Conservation (phyloP, 2,113 vertebrate genomes). For the Austrofundulus limnaeus region DNA sequence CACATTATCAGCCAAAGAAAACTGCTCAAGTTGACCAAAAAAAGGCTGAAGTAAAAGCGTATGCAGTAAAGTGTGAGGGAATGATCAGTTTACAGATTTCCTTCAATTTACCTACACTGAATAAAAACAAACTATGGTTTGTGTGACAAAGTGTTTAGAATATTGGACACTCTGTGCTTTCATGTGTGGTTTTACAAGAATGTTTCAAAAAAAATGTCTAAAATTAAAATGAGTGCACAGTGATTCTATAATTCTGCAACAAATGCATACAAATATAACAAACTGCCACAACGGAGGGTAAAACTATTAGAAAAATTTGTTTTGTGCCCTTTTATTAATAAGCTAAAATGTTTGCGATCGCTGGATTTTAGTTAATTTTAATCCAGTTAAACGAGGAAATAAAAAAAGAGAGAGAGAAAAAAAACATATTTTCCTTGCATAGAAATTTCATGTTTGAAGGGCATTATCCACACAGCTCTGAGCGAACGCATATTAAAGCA, state of each 20-base stretch:
- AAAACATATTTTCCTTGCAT: slow-evolving; percentile 28
- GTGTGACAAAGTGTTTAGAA: no score
- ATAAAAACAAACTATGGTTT: no score
- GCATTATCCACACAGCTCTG: slow-evolving; percentile 53
- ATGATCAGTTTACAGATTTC: background rate
- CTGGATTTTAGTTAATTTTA: slow-evolving; percentile 8
- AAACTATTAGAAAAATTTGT: background rate
- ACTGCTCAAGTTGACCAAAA: background rate
- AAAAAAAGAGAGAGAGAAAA: slow-evolving; percentile 12
- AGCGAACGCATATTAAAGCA: slow-evolving; percentile 54
- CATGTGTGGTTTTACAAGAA: no score
- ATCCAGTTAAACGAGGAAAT: slow-evolving; percentile 32
- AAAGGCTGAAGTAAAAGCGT: background rate
- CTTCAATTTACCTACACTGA: no score
- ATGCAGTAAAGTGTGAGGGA: background rate
- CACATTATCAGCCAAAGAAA: slow-evolving; percentile 13
- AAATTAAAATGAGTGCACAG: no score
- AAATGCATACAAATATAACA: background rate
- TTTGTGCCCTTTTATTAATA: slow-evolving; percentile 10
- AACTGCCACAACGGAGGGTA: background rate
- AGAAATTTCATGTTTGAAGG: slow-evolving; percentile 48
- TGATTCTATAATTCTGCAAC: no score
- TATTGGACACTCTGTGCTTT: no score
- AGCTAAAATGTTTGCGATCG: slow-evolving; percentile 25
- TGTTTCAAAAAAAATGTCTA: no score